Evolutionary conservation across 2,797 vertebrate genomes (phyloP), one percentile per base, ranked within the genome.

Genomic region (Sorex maritimensis): DNA sequence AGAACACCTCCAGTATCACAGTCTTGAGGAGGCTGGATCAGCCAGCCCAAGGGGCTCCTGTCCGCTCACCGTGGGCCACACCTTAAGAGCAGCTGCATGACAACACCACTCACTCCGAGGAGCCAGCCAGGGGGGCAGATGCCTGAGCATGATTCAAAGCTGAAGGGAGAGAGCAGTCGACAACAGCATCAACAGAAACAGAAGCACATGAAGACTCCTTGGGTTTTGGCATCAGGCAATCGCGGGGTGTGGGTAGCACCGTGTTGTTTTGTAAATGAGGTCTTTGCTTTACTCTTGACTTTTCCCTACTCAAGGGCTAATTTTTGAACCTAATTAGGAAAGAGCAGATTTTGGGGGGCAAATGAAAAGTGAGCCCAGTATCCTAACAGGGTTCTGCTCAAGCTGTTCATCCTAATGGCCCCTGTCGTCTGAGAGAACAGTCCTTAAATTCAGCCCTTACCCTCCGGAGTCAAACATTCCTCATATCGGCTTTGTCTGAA

Each of bases 131-230:
- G 69, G 61, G 75, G 38, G 72, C 14, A 2, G 79, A 80, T 83
- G 85, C 90, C 94, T 19, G 21, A 72, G 65, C 5, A 0, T 72
- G 91, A 95, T n/a, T 91, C 88, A 90, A 82, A 71, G 63, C 0
- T 2, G 84, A 95, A 86, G 38, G 24, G 4, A 73, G 77, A 65
- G 55, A 1, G 28, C 61, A 77, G 44, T 44, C 46, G 81, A 67
- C 9, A 86, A 71, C 0, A 44, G 23, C 86, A 77, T 93, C 89
- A 79, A 79, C 69, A 94, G 8, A 3, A 6, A 0, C 67, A 23
- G 14, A 63, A 85, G 83, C 17, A 61, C 79, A 88, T 26, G 26
- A 83, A 74, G 69, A n/a, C 28, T 84, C 21, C 44, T 44, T 81
- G 86, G 80, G 79, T 55, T 75, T 69, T 28, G 15, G 81, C 41